Evolutionary conservation across 2,888 invertebrate species (phyloP).

Genomic region (Drosophila colorata): DNA sequence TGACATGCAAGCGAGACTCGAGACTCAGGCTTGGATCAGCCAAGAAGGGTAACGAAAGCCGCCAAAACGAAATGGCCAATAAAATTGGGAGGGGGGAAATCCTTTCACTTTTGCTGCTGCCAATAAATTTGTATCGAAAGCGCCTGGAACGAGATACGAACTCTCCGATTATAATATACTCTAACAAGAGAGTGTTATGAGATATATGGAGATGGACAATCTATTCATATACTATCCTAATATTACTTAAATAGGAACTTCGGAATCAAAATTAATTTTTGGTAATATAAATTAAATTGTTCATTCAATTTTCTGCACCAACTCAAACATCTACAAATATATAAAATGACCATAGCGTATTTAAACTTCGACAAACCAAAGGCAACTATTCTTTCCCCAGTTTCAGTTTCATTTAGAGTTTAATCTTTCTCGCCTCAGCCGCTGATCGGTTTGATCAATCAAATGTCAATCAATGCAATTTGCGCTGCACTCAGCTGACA

Average conservation of each 20-base stretch:
- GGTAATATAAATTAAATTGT: no score
- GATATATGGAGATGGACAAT: no score
- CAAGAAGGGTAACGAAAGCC: constrained; percentile 62
- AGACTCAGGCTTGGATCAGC: constrained; percentile 9
- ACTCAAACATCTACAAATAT: no score
- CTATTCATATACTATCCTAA: no score
- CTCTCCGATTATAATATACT: constrained; percentile 20
- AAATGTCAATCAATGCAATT: constrained; percentile 53
- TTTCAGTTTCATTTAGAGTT: background rate
- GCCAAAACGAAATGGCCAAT: constrained; percentile 34
- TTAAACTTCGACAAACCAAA: background rate
- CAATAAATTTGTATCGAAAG: constrained; percentile 60
- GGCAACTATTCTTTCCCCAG: background rate
- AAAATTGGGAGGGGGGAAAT: constrained; percentile 45
- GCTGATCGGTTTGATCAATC: constrained; percentile 62
- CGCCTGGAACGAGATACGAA: constrained; percentile 33
- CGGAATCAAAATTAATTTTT: background rate
- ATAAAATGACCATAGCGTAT: constrained; percentile 17
- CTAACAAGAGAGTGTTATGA: background rate
- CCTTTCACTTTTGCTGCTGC: constrained; percentile 68
- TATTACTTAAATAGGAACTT: background rate
- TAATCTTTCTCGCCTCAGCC: constrained; percentile 29
- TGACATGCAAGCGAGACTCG: constrained; percentile 70
- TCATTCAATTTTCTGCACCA: background rate
- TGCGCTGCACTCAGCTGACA: constrained; percentile 28